These are phyloP conservation scores for Xenopus petersii DNA, from an alignment of 2,797 vertebrate species.

Conservation along the genomic window DNA sequence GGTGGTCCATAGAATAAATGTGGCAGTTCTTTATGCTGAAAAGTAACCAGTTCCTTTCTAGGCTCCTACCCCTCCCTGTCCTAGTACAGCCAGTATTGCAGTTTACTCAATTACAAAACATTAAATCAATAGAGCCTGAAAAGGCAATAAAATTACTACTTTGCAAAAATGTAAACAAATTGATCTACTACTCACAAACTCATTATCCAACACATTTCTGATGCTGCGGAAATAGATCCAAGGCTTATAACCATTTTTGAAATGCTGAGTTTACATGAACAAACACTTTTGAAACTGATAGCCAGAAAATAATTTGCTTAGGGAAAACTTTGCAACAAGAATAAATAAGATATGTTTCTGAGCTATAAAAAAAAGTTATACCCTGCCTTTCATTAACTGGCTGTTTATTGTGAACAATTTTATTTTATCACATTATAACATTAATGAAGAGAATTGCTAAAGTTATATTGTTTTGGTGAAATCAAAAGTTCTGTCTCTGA, in stretches of 20 bases:
- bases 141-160: constrained; percentile 54
- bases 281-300: constrained; percentile 42
- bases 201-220: constrained; percentile 60
- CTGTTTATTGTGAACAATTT: constrained; percentile 19
- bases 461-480: neutral
- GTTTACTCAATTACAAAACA: constrained; percentile 51
- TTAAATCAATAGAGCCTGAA: constrained; percentile 57
- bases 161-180: constrained; percentile 60
- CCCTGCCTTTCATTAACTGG: constrained; percentile 29
- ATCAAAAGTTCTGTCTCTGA: neutral
- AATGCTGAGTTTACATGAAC: constrained; percentile 48
- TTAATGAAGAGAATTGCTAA: neutral
- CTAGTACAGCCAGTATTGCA: constrained; percentile 38
- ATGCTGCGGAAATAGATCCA: constrained; percentile 56
- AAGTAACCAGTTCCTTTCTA: constrained; percentile 2
- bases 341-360: constrained; percentile 44
- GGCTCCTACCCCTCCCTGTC: constrained; percentile 4
- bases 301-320: constrained; percentile 38
- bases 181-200: constrained; percentile 58
- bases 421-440: constrained; percentile 29
- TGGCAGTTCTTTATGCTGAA: constrained; percentile 34
- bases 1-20: neutral
- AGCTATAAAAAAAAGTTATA: constrained; percentile 20
- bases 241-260: constrained; percentile 51
- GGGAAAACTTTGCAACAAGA: constrained; percentile 41